Evolutionary conservation across 1,140 invertebrate species (phyloP).

Genomic region (Eulimnadia texana): DNA sequence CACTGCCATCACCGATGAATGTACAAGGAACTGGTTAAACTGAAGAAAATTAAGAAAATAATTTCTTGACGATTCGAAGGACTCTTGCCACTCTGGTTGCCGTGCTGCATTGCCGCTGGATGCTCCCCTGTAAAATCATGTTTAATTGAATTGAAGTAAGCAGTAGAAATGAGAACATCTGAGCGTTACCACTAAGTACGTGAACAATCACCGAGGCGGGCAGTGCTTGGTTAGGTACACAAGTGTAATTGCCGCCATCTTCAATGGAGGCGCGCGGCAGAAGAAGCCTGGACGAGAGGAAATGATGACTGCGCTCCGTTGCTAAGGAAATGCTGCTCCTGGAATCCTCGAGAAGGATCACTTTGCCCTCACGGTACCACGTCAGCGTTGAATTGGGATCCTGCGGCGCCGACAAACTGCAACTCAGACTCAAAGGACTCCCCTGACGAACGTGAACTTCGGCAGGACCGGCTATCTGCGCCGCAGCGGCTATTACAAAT

Average conservation of each 20-base stretch:
- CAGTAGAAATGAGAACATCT: too few relatives aligned
- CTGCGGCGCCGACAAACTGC: not conserved
- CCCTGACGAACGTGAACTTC: conserved; percentile 15
- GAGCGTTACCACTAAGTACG: conserved; percentile 26
- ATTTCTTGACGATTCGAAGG: too few relatives aligned
- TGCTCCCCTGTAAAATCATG: conserved; percentile 14
- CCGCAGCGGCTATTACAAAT: conserved; percentile 6
- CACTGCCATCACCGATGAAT: too few relatives aligned
- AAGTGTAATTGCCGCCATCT: conserved; percentile 53
- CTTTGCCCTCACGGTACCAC: conserved; percentile 13
- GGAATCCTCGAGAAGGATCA: conserved; percentile 2
- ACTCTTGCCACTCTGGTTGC: conserved; percentile 8
- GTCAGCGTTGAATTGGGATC: conserved; percentile 6
- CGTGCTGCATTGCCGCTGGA: conserved; percentile 18
- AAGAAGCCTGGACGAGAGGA: conserved; percentile 75
- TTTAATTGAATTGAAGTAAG: too few relatives aligned
- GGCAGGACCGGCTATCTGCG: conserved; percentile 11
- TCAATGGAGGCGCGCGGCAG: conserved; percentile 67
- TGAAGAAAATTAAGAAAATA: too few relatives aligned
- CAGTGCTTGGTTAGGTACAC: conserved; percentile 25
- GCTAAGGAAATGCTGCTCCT: conserved; percentile 49
- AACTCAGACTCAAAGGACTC: not conserved
- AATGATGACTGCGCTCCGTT: conserved; percentile 74
- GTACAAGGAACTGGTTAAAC: too few relatives aligned
- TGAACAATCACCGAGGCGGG: conserved; percentile 26